Evolutionary conservation across 2,113 vertebrate genomes (phyloP), one percentile per base, ranked within the genome.

Genomic region (Tetraodon nigroviridis): DNA sequence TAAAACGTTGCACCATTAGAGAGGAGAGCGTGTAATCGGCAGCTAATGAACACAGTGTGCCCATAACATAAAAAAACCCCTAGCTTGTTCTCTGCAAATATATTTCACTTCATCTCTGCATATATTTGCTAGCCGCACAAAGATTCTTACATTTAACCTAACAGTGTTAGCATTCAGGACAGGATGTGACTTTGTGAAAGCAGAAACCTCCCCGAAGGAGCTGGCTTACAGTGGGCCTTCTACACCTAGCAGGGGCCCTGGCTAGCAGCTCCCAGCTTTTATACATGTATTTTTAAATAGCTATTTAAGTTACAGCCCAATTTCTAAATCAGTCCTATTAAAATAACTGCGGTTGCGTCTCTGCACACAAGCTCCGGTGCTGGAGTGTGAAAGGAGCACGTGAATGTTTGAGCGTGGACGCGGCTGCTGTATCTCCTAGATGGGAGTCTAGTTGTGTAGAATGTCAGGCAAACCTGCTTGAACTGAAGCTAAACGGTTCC

Each of bases 1-100:
- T 85, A 79, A 85, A 87, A 83, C 68, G 61, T 71, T 58, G 62
- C 37, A 13, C 57, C 19, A 67, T 81, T 74, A 64, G 71, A 74
- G 62, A 76, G 73, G 50, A 70, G 71, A 74, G 80, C 51, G 51
- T 69, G 65, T 70, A 77, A 80, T 80, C 63, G 67, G 58, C 58
- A 54, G 75, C 75, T 79, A 73, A 80, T 74, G 71, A 81, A 78
- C 56, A 71, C 66, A 63, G 44, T 55, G 60, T 64, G 32, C 32
- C 11, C 32, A 37, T 10, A 10, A 37, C 12, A 37, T 27, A 27
- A 27, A 27, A 3, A 3, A 3, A 3, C 24, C 24, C 4, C 24
- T 8, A 37, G 7, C 32, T 37, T 37, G 7, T 37, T 37, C 32
- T 37, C 32, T 12, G 3, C 32, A 3, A 73, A 69, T 47, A 75